A percentile compares a stretch with the other conserved stretches of the same genome.
phyloP scores from a whole-genome alignment of 2,797 vertebrate species.

The Enteromius viviparus region DNA sequence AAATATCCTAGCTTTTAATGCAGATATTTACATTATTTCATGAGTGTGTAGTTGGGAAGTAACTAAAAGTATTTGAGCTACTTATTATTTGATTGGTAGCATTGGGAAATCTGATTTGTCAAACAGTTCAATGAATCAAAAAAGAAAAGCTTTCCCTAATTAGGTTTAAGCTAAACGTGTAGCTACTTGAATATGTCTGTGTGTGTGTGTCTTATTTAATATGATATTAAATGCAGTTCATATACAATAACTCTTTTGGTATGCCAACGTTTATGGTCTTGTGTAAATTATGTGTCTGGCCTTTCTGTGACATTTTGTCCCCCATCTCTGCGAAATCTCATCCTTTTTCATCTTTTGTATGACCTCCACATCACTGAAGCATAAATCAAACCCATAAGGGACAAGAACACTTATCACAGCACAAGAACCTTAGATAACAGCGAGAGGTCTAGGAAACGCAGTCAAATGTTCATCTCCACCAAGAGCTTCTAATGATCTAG shows the following conservation, averaged over 20 bases:
- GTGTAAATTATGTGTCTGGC: constrained; percentile 14
- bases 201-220: too few relatives aligned
- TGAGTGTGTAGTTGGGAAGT: background rate
- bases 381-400: constrained; percentile 12
- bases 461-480: constrained; percentile 3
- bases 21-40: constrained; percentile 13
- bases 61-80: background rate
- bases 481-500: constrained; percentile 10
- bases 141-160: background rate
- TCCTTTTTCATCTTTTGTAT: constrained; percentile 20
- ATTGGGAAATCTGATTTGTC: background rate
- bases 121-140: background rate
- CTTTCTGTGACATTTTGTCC: constrained; percentile 10
- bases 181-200: background rate
- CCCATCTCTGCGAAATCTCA: constrained; percentile 21
- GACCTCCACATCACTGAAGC: constrained; percentile 2
- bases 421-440: constrained; percentile 23
- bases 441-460: background rate
- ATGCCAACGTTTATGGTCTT: background rate
- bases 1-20: background rate
- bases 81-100: background rate
- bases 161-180: background rate
- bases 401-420: constrained; percentile 7
- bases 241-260: background rate
- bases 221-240: background rate